These are phyloP conservation scores for Merodon equestris DNA, from an alignment of 2,888 invertebrate species.

Conservation along the genomic window DNA sequence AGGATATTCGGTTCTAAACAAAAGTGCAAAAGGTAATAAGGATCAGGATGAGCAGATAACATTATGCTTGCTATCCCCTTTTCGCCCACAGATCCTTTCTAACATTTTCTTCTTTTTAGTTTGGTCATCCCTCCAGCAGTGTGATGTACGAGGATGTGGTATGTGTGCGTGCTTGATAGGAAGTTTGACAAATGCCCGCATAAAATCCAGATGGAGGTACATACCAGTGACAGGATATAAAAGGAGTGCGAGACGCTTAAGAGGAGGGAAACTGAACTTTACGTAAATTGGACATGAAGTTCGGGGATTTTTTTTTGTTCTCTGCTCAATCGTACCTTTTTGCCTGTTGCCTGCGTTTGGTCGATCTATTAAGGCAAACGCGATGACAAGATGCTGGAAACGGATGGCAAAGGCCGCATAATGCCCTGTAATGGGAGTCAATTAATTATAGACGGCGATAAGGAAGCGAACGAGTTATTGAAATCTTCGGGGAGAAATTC, in stretches of 20 bases:
- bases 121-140: background rate
- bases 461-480: conserved; percentile 47
- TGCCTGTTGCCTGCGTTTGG: too few relatives aligned
- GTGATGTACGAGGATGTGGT: conserved; percentile 34
- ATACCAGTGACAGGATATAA: conserved; percentile 36
- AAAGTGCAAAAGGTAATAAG: conserved; percentile 69
- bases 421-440: conserved; percentile 59
- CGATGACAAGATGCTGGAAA: too few relatives aligned
- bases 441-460: conserved; percentile 63
- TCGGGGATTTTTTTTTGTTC: conserved; percentile 31
- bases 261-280: conserved; percentile 52
- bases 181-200: conserved; percentile 64
- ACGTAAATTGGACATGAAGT: conserved; percentile 50
- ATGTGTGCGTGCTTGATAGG: conserved; percentile 45
- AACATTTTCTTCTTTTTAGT: conserved; percentile 2
- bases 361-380: too few relatives aligned
- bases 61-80: conserved; percentile 47
- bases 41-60: conserved; percentile 67
- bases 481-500: conserved; percentile 50
- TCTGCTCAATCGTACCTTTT: too few relatives aligned
- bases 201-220: conserved; percentile 56
- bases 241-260: conserved; percentile 11
- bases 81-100: conserved; percentile 30
- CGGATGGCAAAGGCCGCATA: conserved; percentile 41
- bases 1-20: conserved; percentile 63